These are phyloP conservation scores for Erethizon dorsatum DNA, from an alignment of 2,797 vertebrate species.

Conservation along the genomic window DNA sequence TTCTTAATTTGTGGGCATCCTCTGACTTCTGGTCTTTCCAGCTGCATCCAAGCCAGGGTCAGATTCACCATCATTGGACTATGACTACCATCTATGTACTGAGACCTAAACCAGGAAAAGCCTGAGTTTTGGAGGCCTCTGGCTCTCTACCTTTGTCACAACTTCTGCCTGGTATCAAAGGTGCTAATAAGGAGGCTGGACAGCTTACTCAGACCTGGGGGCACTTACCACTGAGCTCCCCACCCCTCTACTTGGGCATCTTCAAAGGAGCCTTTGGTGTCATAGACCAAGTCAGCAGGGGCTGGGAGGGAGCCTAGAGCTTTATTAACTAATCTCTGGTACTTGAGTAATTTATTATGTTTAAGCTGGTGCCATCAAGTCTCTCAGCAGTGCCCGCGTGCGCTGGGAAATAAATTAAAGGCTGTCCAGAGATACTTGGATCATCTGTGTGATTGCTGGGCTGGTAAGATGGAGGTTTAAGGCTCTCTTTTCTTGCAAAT, in stretches of 20 bases:
- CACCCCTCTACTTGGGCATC: not conserved
- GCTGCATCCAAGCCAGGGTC: not conserved
- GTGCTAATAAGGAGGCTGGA: not conserved
- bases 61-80: not conserved
- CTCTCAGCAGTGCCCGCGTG: conserved; percentile 88
- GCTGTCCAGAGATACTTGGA: conserved; percentile 90
- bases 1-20: not conserved
- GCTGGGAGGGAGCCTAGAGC: conserved; percentile 87
- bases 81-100: not conserved
- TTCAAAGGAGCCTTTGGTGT: conserved; percentile 87
- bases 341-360: conserved; percentile 92
- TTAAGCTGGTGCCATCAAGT: conserved; percentile 91
- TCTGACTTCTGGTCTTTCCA: not conserved
- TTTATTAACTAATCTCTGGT: conserved; percentile 92
- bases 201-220: not conserved
- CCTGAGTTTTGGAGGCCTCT: not conserved
- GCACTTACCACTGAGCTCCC: not conserved
- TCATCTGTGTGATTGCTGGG: conserved; percentile 90
- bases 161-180: not conserved
- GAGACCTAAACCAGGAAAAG: not conserved
- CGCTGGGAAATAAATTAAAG: conserved; percentile 91
- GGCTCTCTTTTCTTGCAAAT: conserved; percentile 89
- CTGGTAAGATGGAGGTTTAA: conserved; percentile 88
- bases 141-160: not conserved
- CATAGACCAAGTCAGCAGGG: conserved; percentile 87